A percentile compares a stretch with the other conserved stretches of the same genome.
Evolutionary conservation across 2,888 invertebrate genomes (phyloP).

Genomic region (Dendrolimus houi): DNA sequence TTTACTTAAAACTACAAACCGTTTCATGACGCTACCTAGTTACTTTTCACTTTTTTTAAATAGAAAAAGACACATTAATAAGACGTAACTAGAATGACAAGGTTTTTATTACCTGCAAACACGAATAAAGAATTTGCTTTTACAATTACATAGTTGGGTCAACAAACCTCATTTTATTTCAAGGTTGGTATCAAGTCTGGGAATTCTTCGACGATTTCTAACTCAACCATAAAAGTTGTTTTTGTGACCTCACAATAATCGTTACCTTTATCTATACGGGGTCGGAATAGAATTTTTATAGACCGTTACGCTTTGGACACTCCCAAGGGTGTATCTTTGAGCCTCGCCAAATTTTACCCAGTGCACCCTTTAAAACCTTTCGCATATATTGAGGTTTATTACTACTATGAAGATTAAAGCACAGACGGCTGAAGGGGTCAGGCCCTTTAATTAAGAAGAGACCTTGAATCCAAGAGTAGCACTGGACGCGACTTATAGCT

Average conservation of each 20-base stretch:
- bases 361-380: neutral
- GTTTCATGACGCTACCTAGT: neutral
- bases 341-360: neutral
- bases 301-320: neutral
- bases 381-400: neutral
- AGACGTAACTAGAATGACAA: neutral
- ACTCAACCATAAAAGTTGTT: neutral
- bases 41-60: neutral
- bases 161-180: neutral
- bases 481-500: constrained; percentile 3
- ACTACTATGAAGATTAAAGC: neutral
- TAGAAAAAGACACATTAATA: neutral
- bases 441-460: constrained; percentile 1
- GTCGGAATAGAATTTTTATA: neutral
- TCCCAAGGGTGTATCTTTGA: neutral
- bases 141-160: neutral
- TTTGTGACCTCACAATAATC: neutral
- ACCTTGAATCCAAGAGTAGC: constrained; percentile 2
- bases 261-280: neutral
- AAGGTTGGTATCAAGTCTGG: neutral
- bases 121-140: neutral
- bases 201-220: too few species aligned
- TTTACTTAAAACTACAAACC: neutral
- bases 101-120: neutral
- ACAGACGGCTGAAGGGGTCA: neutral